These are phyloP conservation scores for Pachypsylla venusta DNA, from an alignment of 1,140 invertebrate genomes.

Conservation along the genomic window DNA sequence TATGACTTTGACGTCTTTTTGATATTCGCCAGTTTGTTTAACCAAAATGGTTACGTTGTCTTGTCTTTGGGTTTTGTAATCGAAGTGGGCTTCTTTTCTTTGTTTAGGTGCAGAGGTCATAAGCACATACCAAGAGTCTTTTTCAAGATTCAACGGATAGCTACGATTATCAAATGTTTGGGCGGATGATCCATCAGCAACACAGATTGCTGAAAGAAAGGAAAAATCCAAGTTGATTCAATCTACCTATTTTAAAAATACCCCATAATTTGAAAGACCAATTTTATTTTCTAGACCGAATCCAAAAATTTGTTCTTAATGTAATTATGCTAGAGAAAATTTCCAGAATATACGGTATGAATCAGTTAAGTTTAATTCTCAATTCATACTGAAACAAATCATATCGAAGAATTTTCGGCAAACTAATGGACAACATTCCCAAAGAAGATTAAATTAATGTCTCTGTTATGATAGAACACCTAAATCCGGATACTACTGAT, in stretches of 20 bases:
- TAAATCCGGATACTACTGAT: no score
- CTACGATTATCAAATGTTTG: constrained; percentile 44
- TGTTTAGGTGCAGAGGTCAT: constrained; percentile 11
- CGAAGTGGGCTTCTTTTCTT: constrained; percentile 12
- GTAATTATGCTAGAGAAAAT: not conserved
- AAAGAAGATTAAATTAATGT: no score
- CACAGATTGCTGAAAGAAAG: constrained; percentile 37
- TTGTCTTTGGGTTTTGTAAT: constrained; percentile 16
- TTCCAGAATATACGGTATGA: not conserved
- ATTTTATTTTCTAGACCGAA: not conserved
- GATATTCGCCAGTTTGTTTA: constrained; percentile 26
- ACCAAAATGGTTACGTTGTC: constrained; percentile 30
- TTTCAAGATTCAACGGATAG: constrained; percentile 36
- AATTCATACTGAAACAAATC: no score
- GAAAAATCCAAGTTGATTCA: not conserved
- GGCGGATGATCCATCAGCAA: constrained; percentile 37
- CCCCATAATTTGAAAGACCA: not conserved
- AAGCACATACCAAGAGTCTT: constrained; percentile 40
- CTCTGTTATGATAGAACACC: no score
- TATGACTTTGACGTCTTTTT: constrained; percentile 31
- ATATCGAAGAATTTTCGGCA: no score
- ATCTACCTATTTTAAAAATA: not conserved
- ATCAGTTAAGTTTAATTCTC: not conserved
- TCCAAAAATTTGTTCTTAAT: not conserved
- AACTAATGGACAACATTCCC: no score